Evolutionary conservation across 2,888 invertebrate species (phyloP).

Genomic region (Eristalis arbustorum): DNA sequence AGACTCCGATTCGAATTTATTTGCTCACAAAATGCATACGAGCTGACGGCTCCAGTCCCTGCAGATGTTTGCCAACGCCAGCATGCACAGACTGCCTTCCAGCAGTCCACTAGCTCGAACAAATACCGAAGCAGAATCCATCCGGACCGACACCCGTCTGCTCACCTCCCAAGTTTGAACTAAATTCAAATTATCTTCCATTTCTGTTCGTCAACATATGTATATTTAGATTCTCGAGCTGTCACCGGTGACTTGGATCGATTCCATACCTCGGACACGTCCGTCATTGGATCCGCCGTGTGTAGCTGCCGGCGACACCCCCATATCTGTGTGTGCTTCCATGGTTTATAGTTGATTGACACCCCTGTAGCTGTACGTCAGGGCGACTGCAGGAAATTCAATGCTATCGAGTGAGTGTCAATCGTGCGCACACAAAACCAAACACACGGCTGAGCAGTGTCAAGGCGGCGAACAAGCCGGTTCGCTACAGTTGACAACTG

Average conservation of each 20-base stretch:
- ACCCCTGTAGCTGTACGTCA: constrained; percentile 11
- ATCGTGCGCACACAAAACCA: neutral
- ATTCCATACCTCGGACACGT: constrained; percentile 4
- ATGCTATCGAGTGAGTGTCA: neutral
- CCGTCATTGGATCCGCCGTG: constrained; percentile 7
- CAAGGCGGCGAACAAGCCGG: neutral
- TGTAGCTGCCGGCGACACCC: constrained; percentile 3
- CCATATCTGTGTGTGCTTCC: neutral
- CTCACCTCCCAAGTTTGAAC: neutral
- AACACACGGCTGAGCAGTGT: constrained; percentile 2
- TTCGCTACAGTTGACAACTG: neutral
- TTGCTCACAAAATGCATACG: neutral
- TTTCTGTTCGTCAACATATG: neutral
- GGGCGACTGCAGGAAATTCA: constrained; percentile 9
- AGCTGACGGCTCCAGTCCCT: neutral
- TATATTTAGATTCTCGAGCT: constrained; percentile 27
- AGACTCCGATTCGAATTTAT: neutral
- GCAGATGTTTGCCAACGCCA: neutral
- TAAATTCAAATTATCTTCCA: neutral
- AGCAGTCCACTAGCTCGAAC: neutral
- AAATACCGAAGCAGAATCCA: neutral
- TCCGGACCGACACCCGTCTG: neutral
- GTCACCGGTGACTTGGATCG: constrained; percentile 20
- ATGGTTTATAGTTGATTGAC: constrained; percentile 23
- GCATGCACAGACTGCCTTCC: neutral